Evolutionary conservation across 2,113 vertebrate genomes (phyloP), one percentile per base, ranked within the genome.

Genomic region (Cryptomyrus ogoouensis): DNA sequence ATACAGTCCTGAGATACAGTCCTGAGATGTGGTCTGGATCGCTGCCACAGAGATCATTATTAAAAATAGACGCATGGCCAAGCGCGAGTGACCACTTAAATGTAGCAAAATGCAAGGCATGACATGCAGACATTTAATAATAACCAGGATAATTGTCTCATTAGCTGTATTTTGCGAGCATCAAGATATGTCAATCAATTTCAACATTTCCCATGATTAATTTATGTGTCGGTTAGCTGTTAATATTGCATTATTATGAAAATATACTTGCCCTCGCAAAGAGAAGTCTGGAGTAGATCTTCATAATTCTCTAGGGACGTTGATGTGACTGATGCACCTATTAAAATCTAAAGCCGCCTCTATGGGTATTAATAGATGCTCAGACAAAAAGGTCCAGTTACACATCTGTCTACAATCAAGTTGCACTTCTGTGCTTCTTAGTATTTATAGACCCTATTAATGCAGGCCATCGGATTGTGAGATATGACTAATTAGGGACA

Each of bases 321-420:
- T 39, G 74, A 89, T 53, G n/a, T 87, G 44, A 56, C 47, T 53
- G 47, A 89, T 83, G 88, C 31, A 49, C 85, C 49, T 80, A 89
- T 56, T 89, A 83, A 53, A 50, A 87, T 87, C 85, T 35, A 1
- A 44, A 88, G 13, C 66, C 24, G 56, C 58, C 39, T 70, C 21
- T 31, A 46, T 42, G 56, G 62, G 44, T 88, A 88, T 50, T 88
- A 50, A 74, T 88, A 74, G 88, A 44, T 17, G 46, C 47, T n/a
- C 62, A 88, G 88, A 42, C 58, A 88, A 44, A 42, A 70, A 70
- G 42, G 88, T 88, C 58, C n/a, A 88, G 62, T 88, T 88, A 74
- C 58, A 49, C 24, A 19, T 88, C 24, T 88, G 62, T 50, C 62
- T 42, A 88, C 42, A 27, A 74, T 88, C 56, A 70, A 88, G 46